Conservation (phyloP, 2,888 invertebrate species). For the Pollenia angustigena region DNA sequence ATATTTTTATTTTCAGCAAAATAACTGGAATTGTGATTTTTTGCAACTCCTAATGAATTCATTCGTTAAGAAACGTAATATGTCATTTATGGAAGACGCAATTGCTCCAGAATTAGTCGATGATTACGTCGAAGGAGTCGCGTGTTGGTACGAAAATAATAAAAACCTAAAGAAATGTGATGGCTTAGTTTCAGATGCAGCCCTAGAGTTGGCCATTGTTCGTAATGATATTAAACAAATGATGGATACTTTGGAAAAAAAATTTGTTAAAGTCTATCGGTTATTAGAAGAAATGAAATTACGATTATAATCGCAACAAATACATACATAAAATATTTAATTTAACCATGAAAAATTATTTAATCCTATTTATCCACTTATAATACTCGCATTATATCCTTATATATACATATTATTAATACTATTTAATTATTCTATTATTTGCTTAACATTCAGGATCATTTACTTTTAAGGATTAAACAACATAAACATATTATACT, state of each 20-base stretch:
- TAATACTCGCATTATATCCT: conserved; percentile 44
- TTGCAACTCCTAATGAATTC: conserved; percentile 82
- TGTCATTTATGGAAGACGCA: conserved; percentile 81
- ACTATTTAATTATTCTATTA: not conserved
- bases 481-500: conserved; percentile 49
- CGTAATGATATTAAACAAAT: conserved; percentile 82
- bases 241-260: conserved; percentile 81
- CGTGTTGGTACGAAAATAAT: conserved; percentile 83
- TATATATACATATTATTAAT: conserved; percentile 10
- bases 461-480: conserved; percentile 41
- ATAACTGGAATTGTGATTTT: conserved; percentile 83
- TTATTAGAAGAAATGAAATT: conserved; percentile 82
- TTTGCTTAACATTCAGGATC: conserved; percentile 37
- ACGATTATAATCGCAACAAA: conserved; percentile 75
- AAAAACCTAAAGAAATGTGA: conserved; percentile 79
- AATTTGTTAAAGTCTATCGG: conserved; percentile 81
- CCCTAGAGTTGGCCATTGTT: conserved; percentile 81
- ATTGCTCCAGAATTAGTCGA: conserved; percentile 82
- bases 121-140: conserved; percentile 82
- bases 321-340: not conserved
- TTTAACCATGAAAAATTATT: conserved; percentile 11
- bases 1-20: conserved; percentile 83
- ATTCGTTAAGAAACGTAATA: conserved; percentile 81
- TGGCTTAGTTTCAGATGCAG: conserved; percentile 77
- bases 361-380: conserved; percentile 44